These are phyloP conservation scores for Glyphotaelius pellucidus DNA, from an alignment of 2,888 invertebrate genomes.

Conservation along the genomic window DNA sequence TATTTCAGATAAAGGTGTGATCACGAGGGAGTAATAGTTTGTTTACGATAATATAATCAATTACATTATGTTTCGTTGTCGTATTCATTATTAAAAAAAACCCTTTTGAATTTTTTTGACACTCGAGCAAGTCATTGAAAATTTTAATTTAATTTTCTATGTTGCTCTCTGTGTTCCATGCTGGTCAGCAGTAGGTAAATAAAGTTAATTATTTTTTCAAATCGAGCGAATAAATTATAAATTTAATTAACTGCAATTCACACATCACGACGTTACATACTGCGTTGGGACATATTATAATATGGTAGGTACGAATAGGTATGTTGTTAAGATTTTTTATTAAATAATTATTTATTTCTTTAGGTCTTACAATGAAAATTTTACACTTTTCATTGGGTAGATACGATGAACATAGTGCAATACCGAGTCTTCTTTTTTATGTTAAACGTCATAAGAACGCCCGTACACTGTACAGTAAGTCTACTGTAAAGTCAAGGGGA, in stretches of 20 bases:
- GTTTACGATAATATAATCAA: not conserved
- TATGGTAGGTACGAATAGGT: no score
- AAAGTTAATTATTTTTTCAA: not conserved
- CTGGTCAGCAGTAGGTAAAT: not conserved
- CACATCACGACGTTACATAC: no score
- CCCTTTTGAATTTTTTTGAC: not conserved
- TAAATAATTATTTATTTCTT: no score
- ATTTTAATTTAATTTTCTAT: not conserved
- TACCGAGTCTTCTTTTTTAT: no score
- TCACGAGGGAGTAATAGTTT: not conserved
- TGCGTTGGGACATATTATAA: no score
- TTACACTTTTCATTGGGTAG: not conserved
- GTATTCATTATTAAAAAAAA: not conserved
- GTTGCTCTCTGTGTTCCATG: not conserved
- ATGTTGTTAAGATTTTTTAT: not conserved
- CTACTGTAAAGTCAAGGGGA: no score
- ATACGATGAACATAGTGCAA: not conserved
- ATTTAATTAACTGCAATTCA: not conserved
- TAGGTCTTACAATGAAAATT: not conserved
- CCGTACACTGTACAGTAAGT: no score
- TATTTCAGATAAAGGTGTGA: not conserved
- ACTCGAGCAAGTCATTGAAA: not conserved
- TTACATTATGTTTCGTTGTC: not conserved
- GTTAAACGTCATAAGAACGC: no score
- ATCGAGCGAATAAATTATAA: not conserved